Evolutionary conservation across 2,888 invertebrate species (phyloP), one percentile per base, ranked within the genome.

Genomic region (Drosophila flavopinicola): DNA sequence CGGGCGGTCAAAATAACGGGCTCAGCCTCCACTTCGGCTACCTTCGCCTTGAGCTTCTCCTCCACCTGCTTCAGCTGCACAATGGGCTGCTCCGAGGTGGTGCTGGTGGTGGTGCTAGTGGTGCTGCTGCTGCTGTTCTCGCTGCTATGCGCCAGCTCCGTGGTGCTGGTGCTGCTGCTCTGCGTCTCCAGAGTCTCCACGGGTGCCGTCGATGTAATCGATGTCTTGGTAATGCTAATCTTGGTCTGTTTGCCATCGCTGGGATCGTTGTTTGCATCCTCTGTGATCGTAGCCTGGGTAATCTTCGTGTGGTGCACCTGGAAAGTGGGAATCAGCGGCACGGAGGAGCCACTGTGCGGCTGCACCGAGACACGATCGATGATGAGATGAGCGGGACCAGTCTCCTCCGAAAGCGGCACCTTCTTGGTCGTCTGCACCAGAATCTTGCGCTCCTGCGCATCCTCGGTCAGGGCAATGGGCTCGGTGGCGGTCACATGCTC

Each of bases 21-120:
- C 20, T 90, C 90, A 20, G 91, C 91, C 73, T 90, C 90, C 27
- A 91, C 89, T 69, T 91, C 91, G 20, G 90, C 91, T 3, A 90
- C 84, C 78, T 90, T 90, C 48, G 89, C 89, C 68, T 90, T 90
- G 1, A 91, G 78, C 58, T 90, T 85, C 41, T 88, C 75, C 65
- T 90, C 90, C 15, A 66, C 87, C 61, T 85, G 75, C 66, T 88
- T 87, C 1, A 88, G 79, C 47, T 89, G 79, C 20, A 83, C 74
- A 25, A 72, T 78, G 29, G 88, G 72, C 27, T 70, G 68, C 49
- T 83, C 78, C 0, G 84, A 75, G 10, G 87, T 78, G 38, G 78
- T 75, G 37, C 59, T 64, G 13, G 72, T 51, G 24, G 65, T 70
- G 30, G 39, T 70, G 30, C 42, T 32, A 7, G 20, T 52, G 25